Conservation (phyloP, 2,113 vertebrate species). For the Falco punctatus region DNA sequence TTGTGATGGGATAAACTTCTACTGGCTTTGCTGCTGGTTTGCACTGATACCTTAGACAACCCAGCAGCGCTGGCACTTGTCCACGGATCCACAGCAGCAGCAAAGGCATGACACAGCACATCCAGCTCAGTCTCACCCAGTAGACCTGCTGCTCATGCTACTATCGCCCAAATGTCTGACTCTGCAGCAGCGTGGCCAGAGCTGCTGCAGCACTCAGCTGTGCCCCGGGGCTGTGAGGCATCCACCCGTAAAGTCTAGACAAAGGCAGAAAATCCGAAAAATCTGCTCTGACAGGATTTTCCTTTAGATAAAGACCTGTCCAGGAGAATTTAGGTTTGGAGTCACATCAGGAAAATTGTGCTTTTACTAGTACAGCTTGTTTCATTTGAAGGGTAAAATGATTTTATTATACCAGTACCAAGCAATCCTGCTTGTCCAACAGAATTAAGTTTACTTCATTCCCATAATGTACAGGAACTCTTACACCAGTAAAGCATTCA, state of each 20-base stretch:
- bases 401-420: neutral
- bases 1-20: neutral
- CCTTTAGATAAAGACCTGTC: neutral
- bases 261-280: slow-evolving; percentile 32
- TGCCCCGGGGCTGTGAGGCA: fast-evolving
- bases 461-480: neutral
- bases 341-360: neutral
- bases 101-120: too few relatives aligned
- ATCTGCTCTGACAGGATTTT: slow-evolving; percentile 16
- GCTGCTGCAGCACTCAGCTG: neutral
- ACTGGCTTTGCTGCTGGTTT: neutral
- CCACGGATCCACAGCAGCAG: fast-evolving
- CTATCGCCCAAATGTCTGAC: neutral
- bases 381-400: neutral
- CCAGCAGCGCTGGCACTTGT: neutral
- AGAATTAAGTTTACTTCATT: neutral
- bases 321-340: neutral
- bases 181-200: neutral
- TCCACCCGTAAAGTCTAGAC: neutral
- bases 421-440: neutral
- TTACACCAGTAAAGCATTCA: neutral
- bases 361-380: neutral
- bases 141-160: neutral
- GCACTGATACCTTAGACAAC: neutral
- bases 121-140: fast-evolving